These are phyloP conservation scores for Caenorhabditis sp. DNA, from an alignment of 2,888 invertebrate genomes.

Conservation along the genomic window DNA sequence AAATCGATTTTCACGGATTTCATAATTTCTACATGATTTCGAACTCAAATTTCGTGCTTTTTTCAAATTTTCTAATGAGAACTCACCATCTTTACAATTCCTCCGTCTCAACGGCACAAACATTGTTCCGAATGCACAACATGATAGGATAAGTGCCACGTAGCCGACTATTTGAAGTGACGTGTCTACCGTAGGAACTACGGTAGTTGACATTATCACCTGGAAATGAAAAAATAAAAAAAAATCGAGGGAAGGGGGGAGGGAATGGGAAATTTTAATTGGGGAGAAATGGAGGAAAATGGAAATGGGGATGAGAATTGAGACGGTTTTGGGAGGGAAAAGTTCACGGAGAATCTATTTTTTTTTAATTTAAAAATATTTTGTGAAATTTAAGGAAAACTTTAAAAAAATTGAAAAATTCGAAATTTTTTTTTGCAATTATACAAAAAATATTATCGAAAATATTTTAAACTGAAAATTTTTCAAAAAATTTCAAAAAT, in stretches of 20 bases:
- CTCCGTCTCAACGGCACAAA: slow-evolving; percentile 76
- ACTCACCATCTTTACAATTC: slow-evolving; percentile 77
- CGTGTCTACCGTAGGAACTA: slow-evolving; percentile 42
- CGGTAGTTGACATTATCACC: slow-evolving; percentile 24
- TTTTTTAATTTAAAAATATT: too few relatives aligned
- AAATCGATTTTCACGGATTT: background rate
- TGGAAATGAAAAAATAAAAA: background rate
- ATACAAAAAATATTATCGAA: background rate
- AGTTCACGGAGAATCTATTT: background rate
- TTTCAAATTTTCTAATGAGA: background rate
- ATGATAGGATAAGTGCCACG: slow-evolving; percentile 73
- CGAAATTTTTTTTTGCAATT: background rate
- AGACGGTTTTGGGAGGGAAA: too few relatives aligned
- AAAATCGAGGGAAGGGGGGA: background rate
- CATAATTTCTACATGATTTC: background rate
- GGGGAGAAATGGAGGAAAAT: background rate
- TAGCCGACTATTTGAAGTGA: slow-evolving; percentile 72
- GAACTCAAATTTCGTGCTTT: too few relatives aligned
- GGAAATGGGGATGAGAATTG: too few relatives aligned
- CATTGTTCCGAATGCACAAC: slow-evolving; percentile 78
- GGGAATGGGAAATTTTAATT: too few relatives aligned
- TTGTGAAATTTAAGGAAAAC: too few relatives aligned
- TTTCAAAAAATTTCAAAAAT: too few relatives aligned
- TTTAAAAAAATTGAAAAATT: background rate
- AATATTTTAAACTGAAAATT: too few relatives aligned